Evolutionary conservation across 2,113 vertebrate species (phyloP), one percentile per base, ranked within the genome.

Genomic region (Cichladusa arquata): DNA sequence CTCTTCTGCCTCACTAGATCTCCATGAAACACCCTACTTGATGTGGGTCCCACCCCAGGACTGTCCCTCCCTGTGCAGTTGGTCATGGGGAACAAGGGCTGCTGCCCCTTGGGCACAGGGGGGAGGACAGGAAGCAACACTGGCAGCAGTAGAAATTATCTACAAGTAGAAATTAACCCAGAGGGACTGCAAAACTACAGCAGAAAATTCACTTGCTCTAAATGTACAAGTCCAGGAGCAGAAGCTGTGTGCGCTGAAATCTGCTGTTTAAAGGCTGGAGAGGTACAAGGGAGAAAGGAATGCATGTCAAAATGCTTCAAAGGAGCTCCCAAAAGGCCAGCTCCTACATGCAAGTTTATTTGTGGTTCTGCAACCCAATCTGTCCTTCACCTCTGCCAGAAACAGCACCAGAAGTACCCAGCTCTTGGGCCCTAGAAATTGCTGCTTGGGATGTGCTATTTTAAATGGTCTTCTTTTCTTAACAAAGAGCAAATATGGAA

Each of bases 91-190:
- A 81, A 33, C 25, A 34, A 42, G 25, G 29, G 14, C 15, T 72
- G 38, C 33, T 86, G 28, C 13, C 25, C 22, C 34, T 47, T 25
- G 29, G 18, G n/a, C 14, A 12, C 2, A 0, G 19, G 0, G 2
- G 4, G 44, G 8, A 36, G 11, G 17, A 11, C 8, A 0, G 40
- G 54, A 12, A 67, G 15, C 40, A 92, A 42, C 1, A 0, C 12
- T 50, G 42, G 28, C 9, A 36, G 54, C 56, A 57, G n/a, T 31
- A 84, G 64, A 25, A 61, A 42, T 51, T 50, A 36, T 38, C 38
- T 38, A 38, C 9, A 38, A 38, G 38, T 38, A 38, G 38, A 38
- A 38, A 38, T 9, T 0, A 1, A 88, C 38, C 40, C 42, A 85
- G 36, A 78, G 12, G 0, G 0, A 53, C 42, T 85, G 91, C 56